A percentile compares a stretch with the other conserved stretches of the same genome.
Evolutionary conservation across 1,140 invertebrate genomes (phyloP).

Genomic region (Limonius californicus): DNA sequence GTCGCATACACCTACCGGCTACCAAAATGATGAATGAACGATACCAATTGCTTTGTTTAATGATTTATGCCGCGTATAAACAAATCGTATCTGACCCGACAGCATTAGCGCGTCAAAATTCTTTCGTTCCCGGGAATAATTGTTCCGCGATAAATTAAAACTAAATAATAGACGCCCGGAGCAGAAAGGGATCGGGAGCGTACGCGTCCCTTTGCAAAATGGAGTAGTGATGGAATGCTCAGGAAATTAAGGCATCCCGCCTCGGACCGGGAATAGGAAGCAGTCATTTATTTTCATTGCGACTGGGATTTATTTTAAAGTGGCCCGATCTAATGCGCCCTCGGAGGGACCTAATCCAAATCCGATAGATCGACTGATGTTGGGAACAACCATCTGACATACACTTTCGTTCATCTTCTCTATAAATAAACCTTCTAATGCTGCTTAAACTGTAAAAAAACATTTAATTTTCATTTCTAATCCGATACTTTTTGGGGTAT

Average conservation of each 20-base stretch:
- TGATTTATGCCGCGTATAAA: background rate
- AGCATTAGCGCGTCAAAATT: background rate
- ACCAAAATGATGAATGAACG: background rate
- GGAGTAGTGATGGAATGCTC: conserved; percentile 17
- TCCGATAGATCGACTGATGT: conserved; percentile 16
- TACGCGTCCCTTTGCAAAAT: conserved; percentile 1
- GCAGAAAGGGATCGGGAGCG: background rate
- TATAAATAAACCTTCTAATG: background rate
- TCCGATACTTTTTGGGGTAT: background rate
- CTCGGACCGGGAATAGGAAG: conserved; percentile 16
- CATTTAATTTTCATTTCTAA: too few species aligned
- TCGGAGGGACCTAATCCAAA: conserved; percentile 17
- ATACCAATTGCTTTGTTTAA: background rate
- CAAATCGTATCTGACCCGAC: background rate
- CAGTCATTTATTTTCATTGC: conserved; percentile 22
- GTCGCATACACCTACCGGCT: background rate
- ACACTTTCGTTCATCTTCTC: background rate
- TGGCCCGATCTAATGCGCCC: conserved; percentile 6
- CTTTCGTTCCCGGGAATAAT: background rate
- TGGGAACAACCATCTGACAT: conserved; percentile 1
- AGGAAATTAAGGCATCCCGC: conserved; percentile 19
- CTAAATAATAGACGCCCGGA: background rate
- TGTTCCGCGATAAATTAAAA: conserved; percentile 6
- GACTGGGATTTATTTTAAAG: conserved; percentile 21
- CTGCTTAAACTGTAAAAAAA: background rate